Base-by-base conservation (phyloP, 1,140 invertebrate genomes). In the Liolophura sinensis region DNA sequence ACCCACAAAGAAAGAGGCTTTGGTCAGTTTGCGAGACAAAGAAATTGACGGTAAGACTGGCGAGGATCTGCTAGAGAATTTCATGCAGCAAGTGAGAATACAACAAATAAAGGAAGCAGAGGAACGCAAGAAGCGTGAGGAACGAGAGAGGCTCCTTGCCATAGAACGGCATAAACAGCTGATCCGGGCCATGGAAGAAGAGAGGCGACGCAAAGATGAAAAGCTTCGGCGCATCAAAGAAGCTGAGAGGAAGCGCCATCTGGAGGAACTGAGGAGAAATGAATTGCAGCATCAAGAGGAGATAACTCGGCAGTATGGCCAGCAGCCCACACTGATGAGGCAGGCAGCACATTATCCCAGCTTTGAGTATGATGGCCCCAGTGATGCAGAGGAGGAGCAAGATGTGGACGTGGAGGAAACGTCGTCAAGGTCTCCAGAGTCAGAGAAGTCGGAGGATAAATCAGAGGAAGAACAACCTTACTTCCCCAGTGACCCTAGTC, bases 61-160 rank as follows among this genome's bases (percentile, higher is more conserved):
- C 3, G 82, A 84, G 58, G 75, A 82, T 62, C 65, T 84, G 12
- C 67, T 83, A 46, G 77, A 77, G 52, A 71, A 78, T 31, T 76
- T 84, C 46, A 75, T 78, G 71, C 73, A 78, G 27, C 65, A 73
- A 55, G 72, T 74, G 15, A 63, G 70, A 24, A 67, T 71, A 60
- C 75, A 71, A 57, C 56, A 62, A 71, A 46, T 60, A 9, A 7
- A 40, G 57, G 9, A 64, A 16, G 51, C 51, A 46, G 55, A 64
- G 24, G 18, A 24, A 40, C 15, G 50, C 15, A 27, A 62, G 25
- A 24, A 63, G 27, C 31, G 62, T n/a, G 24, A 68, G 24, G 59
- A 64, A 63, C 65, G 69, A 55, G 46, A 63, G 18, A 50, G 64
- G 49, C n/a, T 27, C n/a, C 27, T 27, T 15, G 14, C 59, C 63